Percentiles rank a stretch among this genome's conserved stretches.
phyloP scores from a whole-genome alignment of 2,797 vertebrate genomes.

The Acanthurus lineatus region DNA sequence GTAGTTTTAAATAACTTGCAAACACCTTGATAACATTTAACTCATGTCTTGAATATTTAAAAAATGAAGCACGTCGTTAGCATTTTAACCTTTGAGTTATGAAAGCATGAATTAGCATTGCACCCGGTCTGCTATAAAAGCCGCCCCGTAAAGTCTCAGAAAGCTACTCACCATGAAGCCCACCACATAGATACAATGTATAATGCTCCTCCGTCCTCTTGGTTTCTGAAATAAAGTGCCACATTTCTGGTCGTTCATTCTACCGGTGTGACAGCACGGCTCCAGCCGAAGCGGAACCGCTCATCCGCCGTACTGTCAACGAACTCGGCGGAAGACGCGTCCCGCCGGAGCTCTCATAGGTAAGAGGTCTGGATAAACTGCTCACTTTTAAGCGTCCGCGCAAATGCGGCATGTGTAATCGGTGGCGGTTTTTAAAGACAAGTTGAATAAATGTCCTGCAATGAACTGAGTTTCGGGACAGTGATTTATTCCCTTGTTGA shows the following conservation, averaged over 20 bases:
- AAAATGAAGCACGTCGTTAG: neutral
- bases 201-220: conserved; percentile 72
- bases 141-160: neutral
- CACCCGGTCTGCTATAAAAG: neutral
- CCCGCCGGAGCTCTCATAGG: neutral
- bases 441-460: rapidly evolving
- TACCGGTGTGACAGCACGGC: conserved; percentile 67
- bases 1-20: neutral
- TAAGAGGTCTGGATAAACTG: neutral
- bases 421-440: rapidly evolving
- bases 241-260: conserved; percentile 82
- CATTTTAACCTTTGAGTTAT: neutral
- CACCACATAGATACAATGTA: conserved; percentile 86
- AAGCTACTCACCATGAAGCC: conserved; percentile 88
- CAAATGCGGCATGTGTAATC: rapidly evolving
- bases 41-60: neutral
- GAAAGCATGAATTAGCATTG: conserved; percentile 13
- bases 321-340: conserved; percentile 2
- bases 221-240: conserved; percentile 68
- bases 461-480: rapidly evolving
- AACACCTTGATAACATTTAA: too few relatives aligned
- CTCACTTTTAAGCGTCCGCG: rapidly evolving
- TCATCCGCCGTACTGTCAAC: conserved; percentile 16
- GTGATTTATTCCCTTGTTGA: neutral
- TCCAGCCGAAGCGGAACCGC: conserved; percentile 73